These are phyloP conservation scores for Apis mellifera DNA, from an alignment of 1,140 invertebrate species.

Conservation along the genomic window Amel_HAv3.1 CM009935.2:10939001-10939500, in stretches of 20 bases:
- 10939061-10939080: not conserved
- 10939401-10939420: slow-evolving; percentile 96
- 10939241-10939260: not conserved
- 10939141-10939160: not conserved
- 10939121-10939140: not conserved
- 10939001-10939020: not conserved
- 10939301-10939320: slow-evolving; percentile 4
- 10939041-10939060: not conserved
- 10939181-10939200: not conserved
- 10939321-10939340: slow-evolving; percentile 88
- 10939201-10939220: not conserved
- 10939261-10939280: not conserved
- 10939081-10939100: not conserved
- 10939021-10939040: not conserved
- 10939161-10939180: not conserved
- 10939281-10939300: not conserved
- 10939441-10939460: slow-evolving; percentile 90
- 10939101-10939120: not conserved
- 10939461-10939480: slow-evolving; percentile 90
- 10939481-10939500: slow-evolving; percentile 96
- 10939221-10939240: not conserved
- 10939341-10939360: slow-evolving; percentile 95
- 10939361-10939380: slow-evolving; percentile 96
- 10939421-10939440: slow-evolving; percentile 96
- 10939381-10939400: slow-evolving; percentile 97